Evolutionary conservation across 2,113 vertebrate species (phyloP), one percentile per base, ranked within the genome.

Genomic region (Erinaceus europaeus): DNA sequence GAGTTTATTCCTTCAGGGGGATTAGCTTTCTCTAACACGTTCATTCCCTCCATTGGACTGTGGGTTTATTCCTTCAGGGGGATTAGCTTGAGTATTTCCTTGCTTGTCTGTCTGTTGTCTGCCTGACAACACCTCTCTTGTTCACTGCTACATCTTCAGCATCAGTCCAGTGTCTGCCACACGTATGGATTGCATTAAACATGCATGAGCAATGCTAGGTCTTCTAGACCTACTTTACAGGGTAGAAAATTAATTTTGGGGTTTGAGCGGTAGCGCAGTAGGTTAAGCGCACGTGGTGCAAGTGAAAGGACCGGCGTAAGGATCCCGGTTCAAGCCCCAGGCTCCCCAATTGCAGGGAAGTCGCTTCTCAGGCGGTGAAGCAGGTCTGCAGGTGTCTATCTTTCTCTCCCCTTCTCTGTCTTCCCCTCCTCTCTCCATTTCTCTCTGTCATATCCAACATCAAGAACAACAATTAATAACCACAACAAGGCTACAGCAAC

Each of bases 231-330:
- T 32, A 65, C 53, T 73, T 77, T 62, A 73, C 40, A 83, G 50
- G 62, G 82, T 48, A 84, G 23, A 74, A 67, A 42, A 50, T 48
- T 86, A 23, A 72, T 57, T 69, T 89, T 91, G 3, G n/a, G n/a
- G n/a, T n/a, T n/a, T n/a, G n/a, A n/a, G n/a, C n/a, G n/a, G n/a
- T n/a, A n/a, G n/a, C n/a, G n/a, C n/a, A n/a, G n/a, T n/a, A n/a
- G n/a, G n/a, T n/a, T n/a, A n/a, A n/a, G n/a, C n/a, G n/a, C n/a
- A n/a, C n/a, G n/a, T n/a, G n/a, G n/a, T n/a, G n/a, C n/a, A n/a
- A n/a, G n/a, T n/a, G n/a, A n/a, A n/a, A n/a, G n/a, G n/a, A n/a
- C n/a, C n/a, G n/a, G n/a, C n/a, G n/a, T n/a, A n/a, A n/a, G n/a
- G n/a, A n/a, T n/a, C n/a, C n/a, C n/a, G n/a, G n/a, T n/a, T n/a